phyloP scores from a whole-genome alignment of 2,888 invertebrate genomes.

The Ormyrus labotus region DNA sequence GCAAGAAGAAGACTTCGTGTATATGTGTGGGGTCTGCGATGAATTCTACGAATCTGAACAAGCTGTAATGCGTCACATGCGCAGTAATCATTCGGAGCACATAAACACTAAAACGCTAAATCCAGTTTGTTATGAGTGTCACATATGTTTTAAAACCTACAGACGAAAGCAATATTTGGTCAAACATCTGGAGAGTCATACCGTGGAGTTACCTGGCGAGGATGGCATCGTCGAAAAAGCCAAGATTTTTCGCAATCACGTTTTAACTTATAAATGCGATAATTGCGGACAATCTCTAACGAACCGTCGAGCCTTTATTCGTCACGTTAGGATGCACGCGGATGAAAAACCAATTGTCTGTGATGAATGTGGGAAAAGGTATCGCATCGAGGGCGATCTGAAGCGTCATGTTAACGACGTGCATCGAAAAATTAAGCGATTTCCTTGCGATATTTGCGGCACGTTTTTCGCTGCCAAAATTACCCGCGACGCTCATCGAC shows the following conservation, averaged over 20 bases:
- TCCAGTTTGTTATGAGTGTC: conserved; percentile 40
- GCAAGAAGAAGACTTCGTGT: neutral
- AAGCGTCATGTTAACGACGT: conserved; percentile 77
- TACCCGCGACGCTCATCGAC: conserved; percentile 70
- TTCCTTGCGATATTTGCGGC: conserved; percentile 77
- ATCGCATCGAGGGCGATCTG: conserved; percentile 72
- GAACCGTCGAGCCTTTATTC: conserved; percentile 71
- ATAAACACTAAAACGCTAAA: neutral
- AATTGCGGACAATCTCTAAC: conserved; percentile 74
- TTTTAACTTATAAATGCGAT: conserved; percentile 9
- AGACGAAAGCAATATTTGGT: neutral
- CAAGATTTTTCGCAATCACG: conserved; percentile 1
- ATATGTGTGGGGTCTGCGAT: conserved; percentile 47
- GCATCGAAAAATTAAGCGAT: conserved; percentile 71
- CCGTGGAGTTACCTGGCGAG: neutral
- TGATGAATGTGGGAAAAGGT: conserved; percentile 68
- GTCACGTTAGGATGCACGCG: conserved; percentile 77
- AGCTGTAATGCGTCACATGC: conserved; percentile 33
- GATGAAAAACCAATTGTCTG: conserved; percentile 76
- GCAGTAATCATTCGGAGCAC: conserved; percentile 3
- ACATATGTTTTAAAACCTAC: conserved; percentile 26
- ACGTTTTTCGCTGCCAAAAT: conserved; percentile 44
- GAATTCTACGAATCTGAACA: conserved; percentile 1
- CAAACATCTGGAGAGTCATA: conserved; percentile 24
- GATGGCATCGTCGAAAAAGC: conserved; percentile 4